Percentiles rank a stretch among this genome's conserved stretches.
Evolutionary conservation across 2,113 vertebrate species (phyloP).

Genomic region (Tetrao urogallus): DNA sequence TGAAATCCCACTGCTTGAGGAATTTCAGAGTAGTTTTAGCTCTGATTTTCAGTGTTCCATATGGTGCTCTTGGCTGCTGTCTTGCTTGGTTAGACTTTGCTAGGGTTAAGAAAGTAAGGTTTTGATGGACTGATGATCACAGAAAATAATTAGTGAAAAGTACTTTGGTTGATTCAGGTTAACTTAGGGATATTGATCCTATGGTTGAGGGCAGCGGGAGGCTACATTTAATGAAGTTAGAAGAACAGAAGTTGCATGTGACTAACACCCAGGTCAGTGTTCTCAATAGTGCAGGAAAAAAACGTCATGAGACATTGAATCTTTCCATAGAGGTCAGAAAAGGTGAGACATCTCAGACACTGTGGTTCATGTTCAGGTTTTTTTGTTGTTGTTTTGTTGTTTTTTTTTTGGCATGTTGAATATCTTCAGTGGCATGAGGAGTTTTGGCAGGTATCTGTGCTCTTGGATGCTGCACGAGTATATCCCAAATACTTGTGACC

Average conservation of each 20-base stretch:
- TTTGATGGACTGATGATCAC: background rate
- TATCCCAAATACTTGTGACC: background rate
- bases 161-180: background rate
- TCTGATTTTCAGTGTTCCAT: background rate
- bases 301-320: background rate
- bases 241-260: background rate
- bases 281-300: background rate
- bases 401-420: background rate
- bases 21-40: background rate
- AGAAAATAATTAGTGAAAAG: background rate
- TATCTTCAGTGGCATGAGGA: background rate
- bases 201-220: background rate
- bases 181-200: background rate
- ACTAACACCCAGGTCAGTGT: background rate
- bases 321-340: background rate
- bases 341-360: background rate
- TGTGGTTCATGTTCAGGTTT: background rate
- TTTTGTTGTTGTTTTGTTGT: too few species aligned
- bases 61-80: background rate
- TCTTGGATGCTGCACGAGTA: background rate
- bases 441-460: background rate
- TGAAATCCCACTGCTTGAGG: background rate
- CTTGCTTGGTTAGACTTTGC: background rate
- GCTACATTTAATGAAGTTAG: background rate
- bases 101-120: background rate